phyloP scores from a whole-genome alignment of 2,888 invertebrate genomes.

The Plebejus argus region DNA sequence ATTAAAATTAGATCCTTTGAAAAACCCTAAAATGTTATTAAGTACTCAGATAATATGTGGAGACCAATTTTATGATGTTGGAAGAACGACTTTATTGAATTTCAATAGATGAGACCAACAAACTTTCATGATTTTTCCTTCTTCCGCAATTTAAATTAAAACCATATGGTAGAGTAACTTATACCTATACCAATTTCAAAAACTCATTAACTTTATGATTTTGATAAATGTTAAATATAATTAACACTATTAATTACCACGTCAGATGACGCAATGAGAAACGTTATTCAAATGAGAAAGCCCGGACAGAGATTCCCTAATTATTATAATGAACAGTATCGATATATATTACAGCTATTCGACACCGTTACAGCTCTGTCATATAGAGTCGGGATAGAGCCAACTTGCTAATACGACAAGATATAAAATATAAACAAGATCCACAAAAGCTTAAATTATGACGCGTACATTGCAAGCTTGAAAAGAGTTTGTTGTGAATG shows the following conservation, averaged over 20 bases:
- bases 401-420: neutral
- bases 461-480: too few species aligned
- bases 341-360: constrained; percentile 60
- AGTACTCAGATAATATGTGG: too few species aligned
- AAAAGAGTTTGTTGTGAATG: too few species aligned
- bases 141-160: neutral
- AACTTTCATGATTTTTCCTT: too few species aligned
- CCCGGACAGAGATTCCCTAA: constrained; percentile 29
- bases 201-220: neutral
- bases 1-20: too few species aligned
- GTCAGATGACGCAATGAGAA: neutral
- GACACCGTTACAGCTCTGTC: constrained; percentile 56
- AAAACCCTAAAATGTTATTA: too few species aligned
- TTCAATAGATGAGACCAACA: too few species aligned
- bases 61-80: too few species aligned
- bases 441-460: neutral
- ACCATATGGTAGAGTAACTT: neutral
- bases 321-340: constrained; percentile 47
- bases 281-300: constrained; percentile 6
- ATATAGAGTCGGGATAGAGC: constrained; percentile 27
- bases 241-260: neutral
- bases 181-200: neutral
- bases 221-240: neutral
- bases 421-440: neutral
- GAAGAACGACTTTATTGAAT: too few species aligned